Evolutionary conservation across 2,113 vertebrate genomes (phyloP).

Genomic region (Bubalus kerabau): DNA sequence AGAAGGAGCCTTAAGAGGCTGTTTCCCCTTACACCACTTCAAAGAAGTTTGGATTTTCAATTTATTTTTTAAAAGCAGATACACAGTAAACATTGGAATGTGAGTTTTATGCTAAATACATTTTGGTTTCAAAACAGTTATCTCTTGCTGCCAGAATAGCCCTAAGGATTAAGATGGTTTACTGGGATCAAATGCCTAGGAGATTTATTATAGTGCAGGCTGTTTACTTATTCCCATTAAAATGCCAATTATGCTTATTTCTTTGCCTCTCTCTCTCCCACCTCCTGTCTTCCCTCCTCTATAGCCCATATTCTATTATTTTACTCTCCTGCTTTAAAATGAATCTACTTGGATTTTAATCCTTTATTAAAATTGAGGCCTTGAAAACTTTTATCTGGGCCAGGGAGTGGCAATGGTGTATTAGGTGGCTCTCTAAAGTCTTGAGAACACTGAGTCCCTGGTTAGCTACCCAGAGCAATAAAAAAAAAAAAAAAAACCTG

Average conservation of each 20-base stretch:
- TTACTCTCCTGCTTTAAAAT: constrained; percentile 24
- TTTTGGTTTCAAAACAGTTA: constrained; percentile 79
- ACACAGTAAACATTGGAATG: constrained; percentile 73
- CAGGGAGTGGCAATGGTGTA: not conserved
- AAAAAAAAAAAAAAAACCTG: not conserved
- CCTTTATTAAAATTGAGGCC: constrained; percentile 15
- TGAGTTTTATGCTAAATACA: constrained; percentile 79
- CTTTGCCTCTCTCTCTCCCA: not conserved
- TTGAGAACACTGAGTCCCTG: not conserved
- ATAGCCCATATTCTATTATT: constrained; percentile 19
- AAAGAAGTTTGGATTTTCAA: constrained; percentile 46
- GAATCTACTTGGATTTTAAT: constrained; percentile 35
- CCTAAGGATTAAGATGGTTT: constrained; percentile 84
- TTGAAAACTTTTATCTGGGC: not conserved
- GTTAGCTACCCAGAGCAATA: not conserved
- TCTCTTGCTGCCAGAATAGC: constrained; percentile 82
- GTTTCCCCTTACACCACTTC: not conserved
- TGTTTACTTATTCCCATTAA: constrained; percentile 77
- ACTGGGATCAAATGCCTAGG: constrained; percentile 83
- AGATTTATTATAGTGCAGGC: constrained; percentile 77
- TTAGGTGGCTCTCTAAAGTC: not conserved
- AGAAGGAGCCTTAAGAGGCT: not conserved
- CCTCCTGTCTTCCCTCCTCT: not conserved
- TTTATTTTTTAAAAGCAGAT: constrained; percentile 65
- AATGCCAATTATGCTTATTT: constrained; percentile 71